Base-by-base conservation (phyloP, 2,113 vertebrate species). In the Hemichromis elongatus region DNA sequence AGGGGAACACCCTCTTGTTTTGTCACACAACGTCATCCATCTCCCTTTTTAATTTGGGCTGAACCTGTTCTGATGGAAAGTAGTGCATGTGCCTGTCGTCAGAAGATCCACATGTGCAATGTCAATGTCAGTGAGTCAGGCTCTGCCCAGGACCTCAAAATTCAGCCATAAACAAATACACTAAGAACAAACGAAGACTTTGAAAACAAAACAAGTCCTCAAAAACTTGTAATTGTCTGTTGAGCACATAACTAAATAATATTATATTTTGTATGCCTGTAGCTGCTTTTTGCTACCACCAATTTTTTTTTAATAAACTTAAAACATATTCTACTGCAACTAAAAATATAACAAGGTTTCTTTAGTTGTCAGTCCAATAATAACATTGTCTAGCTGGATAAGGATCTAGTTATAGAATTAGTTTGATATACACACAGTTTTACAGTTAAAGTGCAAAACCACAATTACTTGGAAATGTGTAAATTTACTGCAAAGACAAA, bases 1-100 rank as follows among this genome's bases (percentile, higher is more conserved):
- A 30, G 59, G 88, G 84, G 84, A 94, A 95, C 92, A 26, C 93
- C 94, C 90, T 84, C 80, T 89, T 92, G 89, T 92, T 95, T 92
- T 89, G 90, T 88, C 90, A 87, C 70, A 79, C 87, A 80, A 47
- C 80, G 79, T 82, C 77, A 50, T 83, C 81, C 82, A 18, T 81
- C 90, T 90, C 93, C 89, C 91, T 88, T 37, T 73, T 66, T 35
- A 54, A 66, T 79, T 82, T 77, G 16, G 54, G 63, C 54, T 1
- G 30, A 82, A 83, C 80, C 35, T 30, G 82, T 80, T 84, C 77
- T 40, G 88, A 88, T 50, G 56, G 47, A 54, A 45, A 88, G 88
- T n/a, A 91, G 53, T 78, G 85, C 92, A 92, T 89, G 82, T 88
- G 83, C 3, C 80, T 77, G 77, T 73, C 42, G 24, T 83, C 86